A percentile compares a stretch with the other conserved stretches of the same genome.
phyloP scores from a whole-genome alignment of 2,797 vertebrate genomes.

The Steatocranus sp. region DNA sequence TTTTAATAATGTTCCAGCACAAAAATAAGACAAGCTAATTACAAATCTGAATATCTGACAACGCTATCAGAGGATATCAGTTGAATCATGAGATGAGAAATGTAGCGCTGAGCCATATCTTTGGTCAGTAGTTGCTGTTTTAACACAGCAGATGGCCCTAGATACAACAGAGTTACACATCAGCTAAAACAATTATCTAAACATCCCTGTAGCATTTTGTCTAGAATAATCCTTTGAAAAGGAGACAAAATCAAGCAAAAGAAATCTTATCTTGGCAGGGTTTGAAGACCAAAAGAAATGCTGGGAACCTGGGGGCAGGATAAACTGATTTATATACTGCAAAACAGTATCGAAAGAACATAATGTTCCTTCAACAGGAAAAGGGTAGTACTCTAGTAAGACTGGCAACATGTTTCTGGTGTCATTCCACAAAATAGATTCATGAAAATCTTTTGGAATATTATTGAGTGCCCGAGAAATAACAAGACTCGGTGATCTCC shows the following conservation, averaged over 20 bases:
- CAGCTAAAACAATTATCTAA: constrained; percentile 17
- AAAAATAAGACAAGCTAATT: constrained; percentile 30
- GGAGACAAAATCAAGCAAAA: constrained; percentile 10
- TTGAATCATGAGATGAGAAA: constrained; percentile 4
- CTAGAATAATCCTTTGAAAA: constrained; percentile 17
- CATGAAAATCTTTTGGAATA: not conserved
- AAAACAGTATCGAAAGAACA: constrained; percentile 5
- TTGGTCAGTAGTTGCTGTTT: constrained; percentile 21
- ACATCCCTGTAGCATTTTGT: constrained; percentile 3
- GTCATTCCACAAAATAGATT: not conserved
- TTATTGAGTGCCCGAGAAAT: not conserved
- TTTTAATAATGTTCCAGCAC: constrained; percentile 32
- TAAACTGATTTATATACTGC: not conserved
- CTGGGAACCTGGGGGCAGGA: not conserved
- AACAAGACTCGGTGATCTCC: not conserved
- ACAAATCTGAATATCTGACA: not conserved
- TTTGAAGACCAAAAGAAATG: constrained; percentile 13
- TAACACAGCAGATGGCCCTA: constrained; percentile 21
- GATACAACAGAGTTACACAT: constrained; percentile 18
- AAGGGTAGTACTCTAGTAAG: not conserved
- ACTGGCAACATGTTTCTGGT: not conserved
- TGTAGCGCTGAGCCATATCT: constrained; percentile 2
- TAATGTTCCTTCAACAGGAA: not conserved
- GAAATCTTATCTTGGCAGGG: constrained; percentile 32
- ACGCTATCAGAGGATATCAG: constrained; percentile 19